Percentiles rank a stretch among this genome's conserved stretches.
phyloP scores from a whole-genome alignment of 2,113 vertebrate species.

The Triplophysa dalaica region DNA sequence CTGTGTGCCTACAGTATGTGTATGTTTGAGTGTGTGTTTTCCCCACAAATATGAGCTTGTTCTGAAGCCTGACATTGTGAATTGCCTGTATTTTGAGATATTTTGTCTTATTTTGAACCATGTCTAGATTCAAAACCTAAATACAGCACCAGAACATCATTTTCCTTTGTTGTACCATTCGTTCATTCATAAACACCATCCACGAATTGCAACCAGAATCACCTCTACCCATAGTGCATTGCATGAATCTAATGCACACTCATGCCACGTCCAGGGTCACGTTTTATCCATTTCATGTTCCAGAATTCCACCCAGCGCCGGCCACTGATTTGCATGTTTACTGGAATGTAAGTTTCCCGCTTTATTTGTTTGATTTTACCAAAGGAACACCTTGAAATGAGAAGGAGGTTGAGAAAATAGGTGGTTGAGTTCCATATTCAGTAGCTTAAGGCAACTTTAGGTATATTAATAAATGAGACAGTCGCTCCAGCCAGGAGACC shows the following conservation, averaged over 20 bases:
- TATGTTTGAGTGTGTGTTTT: neutral
- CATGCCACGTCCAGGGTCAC: neutral
- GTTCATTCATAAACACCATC: no score
- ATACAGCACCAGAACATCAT: no score
- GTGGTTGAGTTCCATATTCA: neutral
- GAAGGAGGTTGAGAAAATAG: neutral
- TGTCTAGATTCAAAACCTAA: no score
- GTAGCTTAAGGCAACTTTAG: neutral
- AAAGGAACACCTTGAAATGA: neutral
- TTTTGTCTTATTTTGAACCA: neutral
- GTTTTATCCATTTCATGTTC: slow-evolving; percentile 22
- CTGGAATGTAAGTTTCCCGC: neutral
- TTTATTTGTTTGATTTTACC: slow-evolving; percentile 6
- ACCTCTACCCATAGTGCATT: neutral
- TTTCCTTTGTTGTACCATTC: no score
- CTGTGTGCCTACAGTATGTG: neutral
- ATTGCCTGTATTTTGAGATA: slow-evolving; percentile 20
- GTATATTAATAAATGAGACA: slow-evolving; percentile 11
- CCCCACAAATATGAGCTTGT: slow-evolving; percentile 19
- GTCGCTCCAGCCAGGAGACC: slow-evolving; percentile 23
- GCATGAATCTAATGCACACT: neutral
- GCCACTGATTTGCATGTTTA: slow-evolving; percentile 11
- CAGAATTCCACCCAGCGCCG: slow-evolving; percentile 31
- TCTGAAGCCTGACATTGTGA: slow-evolving; percentile 14
- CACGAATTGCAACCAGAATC: no score